Base-by-base conservation (phyloP, 2,113 vertebrate species). In the Hippocampus mohnikei region DNA sequence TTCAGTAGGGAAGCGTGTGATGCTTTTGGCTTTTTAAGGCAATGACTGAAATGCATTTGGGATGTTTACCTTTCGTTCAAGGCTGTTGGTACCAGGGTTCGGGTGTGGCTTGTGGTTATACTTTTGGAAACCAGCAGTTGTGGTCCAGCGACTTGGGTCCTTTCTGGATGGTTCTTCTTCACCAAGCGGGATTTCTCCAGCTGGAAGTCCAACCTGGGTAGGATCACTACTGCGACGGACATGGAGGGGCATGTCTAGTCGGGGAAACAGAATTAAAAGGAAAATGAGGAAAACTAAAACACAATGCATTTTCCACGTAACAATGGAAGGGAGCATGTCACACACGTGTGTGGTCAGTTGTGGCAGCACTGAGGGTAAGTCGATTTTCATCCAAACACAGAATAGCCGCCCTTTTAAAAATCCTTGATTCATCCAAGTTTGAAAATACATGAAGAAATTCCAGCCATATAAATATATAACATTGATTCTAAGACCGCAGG, bases 181-280 rank as follows among this genome's bases (percentile, higher is more conserved):
- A 58, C 85, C 80, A 60, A 92, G 92, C 23, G 87, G 92, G 64
- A 83, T 89, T 70, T 97, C 95, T 1, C 92, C 87, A 21, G 88
- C 50, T 55, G 79, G 85, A 53, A 95, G 91, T 82, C 87, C 95
- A 8, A 89, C 90, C 77, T 96, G 83, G 5, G 96, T 94, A 21
- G 97, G 97, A 81, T 99, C 97, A 69, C 97, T 99, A 83, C 96
- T 98, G 25, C 96, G 95, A 10, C 97, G 95, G 42, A 99, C 97
- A 2, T 95, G 96, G 69, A 99, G 94, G 73, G 94, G 94, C 96
- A 98, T 99, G 90, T 94, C 97, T 99, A 74, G 9, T 55, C 3
- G 8, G 52, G 52, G 52, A 2, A 52, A 52, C 48, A 64, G 75
- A 50, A 62, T 59, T 0, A 41, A 20, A 52, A 3, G 46, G 23